Conservation (phyloP, 2,113 vertebrate genomes). For the Python bivittatus region DNA sequence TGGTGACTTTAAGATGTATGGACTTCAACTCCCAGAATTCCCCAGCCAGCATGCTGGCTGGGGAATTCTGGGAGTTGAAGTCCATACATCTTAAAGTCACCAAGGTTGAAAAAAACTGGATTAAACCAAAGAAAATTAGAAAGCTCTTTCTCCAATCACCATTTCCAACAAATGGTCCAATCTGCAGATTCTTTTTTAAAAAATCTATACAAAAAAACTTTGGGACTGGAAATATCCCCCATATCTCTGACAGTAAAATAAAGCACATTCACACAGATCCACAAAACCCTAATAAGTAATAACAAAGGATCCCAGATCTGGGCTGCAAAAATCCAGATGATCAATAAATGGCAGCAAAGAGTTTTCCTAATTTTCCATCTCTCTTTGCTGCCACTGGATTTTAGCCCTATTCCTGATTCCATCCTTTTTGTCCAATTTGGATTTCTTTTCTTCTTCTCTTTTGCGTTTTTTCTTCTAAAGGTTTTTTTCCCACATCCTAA, state of each 20-base stretch:
- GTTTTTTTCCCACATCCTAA: neutral
- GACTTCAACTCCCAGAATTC: no score
- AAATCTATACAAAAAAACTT: neutral
- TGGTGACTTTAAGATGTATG: no score
- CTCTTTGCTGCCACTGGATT: neutral
- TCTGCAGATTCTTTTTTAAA: neutral
- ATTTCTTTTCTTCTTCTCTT: neutral
- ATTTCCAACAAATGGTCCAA: no score
- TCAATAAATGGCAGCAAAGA: neutral
- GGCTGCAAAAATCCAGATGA: neutral
- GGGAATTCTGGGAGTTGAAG: no score
- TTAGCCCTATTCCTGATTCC: neutral
- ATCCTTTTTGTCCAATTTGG: neutral
- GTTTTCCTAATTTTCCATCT: neutral
- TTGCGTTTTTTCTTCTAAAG: neutral
- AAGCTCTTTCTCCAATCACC: no score
- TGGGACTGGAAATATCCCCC: neutral
- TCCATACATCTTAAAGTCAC: no score
- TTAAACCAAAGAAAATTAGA: no score
- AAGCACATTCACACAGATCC: neutral
- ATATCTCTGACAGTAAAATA: neutral
- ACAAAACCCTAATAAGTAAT: neutral
- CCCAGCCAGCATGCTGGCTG: no score
- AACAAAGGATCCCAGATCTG: neutral
- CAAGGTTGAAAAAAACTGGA: no score